Evolutionary conservation across 2,113 vertebrate species (phyloP).

Genomic region (Tyrannus savana): DNA sequence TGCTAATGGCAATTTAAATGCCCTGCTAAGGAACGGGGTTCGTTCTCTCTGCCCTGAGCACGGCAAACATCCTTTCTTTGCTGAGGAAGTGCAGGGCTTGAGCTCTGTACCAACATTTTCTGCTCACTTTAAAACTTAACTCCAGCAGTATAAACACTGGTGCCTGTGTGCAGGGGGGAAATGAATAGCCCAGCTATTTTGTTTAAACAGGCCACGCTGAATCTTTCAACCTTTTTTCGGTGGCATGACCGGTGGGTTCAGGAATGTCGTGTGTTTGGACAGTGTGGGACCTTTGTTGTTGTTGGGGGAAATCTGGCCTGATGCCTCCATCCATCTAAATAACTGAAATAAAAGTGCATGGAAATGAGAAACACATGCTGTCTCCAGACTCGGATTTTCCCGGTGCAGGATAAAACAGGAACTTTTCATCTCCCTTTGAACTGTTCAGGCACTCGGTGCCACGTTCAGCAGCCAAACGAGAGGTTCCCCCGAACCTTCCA

Average conservation of each 20-base stretch:
- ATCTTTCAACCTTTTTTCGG: slow-evolving; percentile 50
- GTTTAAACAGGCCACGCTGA: slow-evolving; percentile 26
- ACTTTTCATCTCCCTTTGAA: slow-evolving; percentile 57
- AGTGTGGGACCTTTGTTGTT: slow-evolving; percentile 68
- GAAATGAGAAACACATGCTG: slow-evolving; percentile 72
- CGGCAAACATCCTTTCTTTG: background rate
- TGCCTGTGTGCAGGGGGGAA: slow-evolving; percentile 7
- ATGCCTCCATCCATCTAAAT: slow-evolving; percentile 68
- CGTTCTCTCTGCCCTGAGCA: background rate
- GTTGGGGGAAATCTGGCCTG: slow-evolving; percentile 70
- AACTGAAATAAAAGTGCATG: slow-evolving; percentile 65
- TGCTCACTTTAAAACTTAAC: slow-evolving; percentile 20
- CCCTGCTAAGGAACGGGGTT: background rate
- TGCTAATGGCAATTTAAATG: background rate
- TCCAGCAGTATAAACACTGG: slow-evolving; percentile 20
- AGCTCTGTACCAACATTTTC: slow-evolving; percentile 28
- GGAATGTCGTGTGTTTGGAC: slow-evolving; percentile 68
- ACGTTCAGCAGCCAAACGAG: slow-evolving; percentile 42
- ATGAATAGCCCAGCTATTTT: slow-evolving; percentile 20
- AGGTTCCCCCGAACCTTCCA: slow-evolving; percentile 26
- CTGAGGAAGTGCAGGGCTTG: background rate
- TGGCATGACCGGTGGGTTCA: slow-evolving; percentile 56
- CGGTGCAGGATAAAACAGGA: slow-evolving; percentile 63
- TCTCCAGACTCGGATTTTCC: slow-evolving; percentile 65
- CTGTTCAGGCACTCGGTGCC: background rate